Evolutionary conservation across 2,113 vertebrate species (phyloP).

Genomic region (Laterallus jamaicensis): DNA sequence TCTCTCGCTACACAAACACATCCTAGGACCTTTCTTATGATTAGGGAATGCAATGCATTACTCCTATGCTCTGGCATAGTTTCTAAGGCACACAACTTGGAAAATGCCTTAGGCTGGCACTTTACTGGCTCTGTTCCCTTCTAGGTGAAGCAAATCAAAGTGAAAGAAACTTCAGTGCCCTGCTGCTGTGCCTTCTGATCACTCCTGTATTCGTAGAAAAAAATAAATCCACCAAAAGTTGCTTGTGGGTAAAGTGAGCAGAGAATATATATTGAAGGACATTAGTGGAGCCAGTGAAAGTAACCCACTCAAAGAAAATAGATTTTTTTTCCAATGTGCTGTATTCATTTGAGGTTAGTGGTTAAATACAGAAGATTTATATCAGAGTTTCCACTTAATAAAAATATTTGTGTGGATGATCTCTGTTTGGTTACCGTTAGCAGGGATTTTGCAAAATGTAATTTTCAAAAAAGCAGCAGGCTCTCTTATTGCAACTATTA

Average conservation of each 20-base stretch:
- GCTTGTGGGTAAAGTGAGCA: not conserved
- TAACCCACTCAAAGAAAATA: conserved; percentile 5
- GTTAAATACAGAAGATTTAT: conserved; percentile 45
- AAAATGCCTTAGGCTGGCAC: not conserved
- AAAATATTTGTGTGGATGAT: conserved; percentile 13
- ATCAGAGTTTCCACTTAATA: conserved; percentile 32
- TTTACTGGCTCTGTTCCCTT: not conserved
- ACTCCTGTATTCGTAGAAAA: not conserved
- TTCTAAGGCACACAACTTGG: not conserved
- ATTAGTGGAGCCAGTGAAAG: conserved; percentile 17
- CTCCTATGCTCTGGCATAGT: not conserved
- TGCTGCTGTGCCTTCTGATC: conserved; percentile 6
- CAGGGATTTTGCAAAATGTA: not conserved
- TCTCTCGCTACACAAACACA: not conserved
- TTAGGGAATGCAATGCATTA: not conserved
- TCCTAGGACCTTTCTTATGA: not conserved
- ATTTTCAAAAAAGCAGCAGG: not conserved
- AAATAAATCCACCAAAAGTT: not conserved
- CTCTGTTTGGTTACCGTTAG: not conserved
- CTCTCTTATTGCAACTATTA: not conserved
- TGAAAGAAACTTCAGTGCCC: not conserved
- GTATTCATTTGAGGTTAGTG: conserved; percentile 39
- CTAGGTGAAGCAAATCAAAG: conserved; percentile 3
- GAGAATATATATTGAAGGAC: not conserved
- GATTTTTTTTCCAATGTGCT: conserved; percentile 24